phyloP scores from a whole-genome alignment of 2,113 vertebrate genomes.

The Cromileptes altivelis region DNA sequence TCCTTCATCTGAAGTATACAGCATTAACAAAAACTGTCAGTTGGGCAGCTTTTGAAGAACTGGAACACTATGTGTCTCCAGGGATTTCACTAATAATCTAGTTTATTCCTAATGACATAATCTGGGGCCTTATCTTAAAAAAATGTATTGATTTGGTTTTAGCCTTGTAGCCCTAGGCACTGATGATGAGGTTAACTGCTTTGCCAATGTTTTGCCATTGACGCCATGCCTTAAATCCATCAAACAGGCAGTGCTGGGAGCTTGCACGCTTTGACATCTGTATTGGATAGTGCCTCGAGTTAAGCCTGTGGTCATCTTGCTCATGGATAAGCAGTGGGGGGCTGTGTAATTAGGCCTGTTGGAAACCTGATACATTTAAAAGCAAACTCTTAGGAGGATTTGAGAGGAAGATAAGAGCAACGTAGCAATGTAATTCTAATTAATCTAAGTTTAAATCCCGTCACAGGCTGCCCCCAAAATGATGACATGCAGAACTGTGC shows the following conservation, averaged over 20 bases:
- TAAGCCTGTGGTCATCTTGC: too few species aligned
- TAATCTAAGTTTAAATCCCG: too few species aligned
- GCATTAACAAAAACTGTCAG: not conserved
- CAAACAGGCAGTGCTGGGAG: not conserved
- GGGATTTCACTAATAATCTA: constrained; percentile 19
- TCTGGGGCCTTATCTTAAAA: constrained; percentile 38
- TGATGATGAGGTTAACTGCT: constrained; percentile 51
- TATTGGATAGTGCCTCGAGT: too few species aligned
- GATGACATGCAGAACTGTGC: too few species aligned
- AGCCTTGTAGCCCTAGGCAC: constrained; percentile 56
- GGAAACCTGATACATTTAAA: too few species aligned
- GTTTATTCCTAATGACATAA: constrained; percentile 34
- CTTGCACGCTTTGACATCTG: too few species aligned
- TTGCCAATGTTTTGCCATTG: constrained; percentile 49
- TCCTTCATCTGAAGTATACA: not conserved
- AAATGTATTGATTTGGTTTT: constrained; percentile 64
- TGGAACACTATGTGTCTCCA: constrained; percentile 13
- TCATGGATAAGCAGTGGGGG: too few species aligned
- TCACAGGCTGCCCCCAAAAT: too few species aligned
- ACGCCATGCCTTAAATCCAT: not conserved
- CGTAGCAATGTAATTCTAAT: too few species aligned
- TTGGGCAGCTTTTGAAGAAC: not conserved
- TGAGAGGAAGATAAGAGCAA: too few species aligned
- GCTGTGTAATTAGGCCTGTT: too few species aligned
- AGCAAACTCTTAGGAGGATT: too few species aligned